Conservation (phyloP, 2,888 invertebrate genomes). For the Cryptus armator region DNA sequence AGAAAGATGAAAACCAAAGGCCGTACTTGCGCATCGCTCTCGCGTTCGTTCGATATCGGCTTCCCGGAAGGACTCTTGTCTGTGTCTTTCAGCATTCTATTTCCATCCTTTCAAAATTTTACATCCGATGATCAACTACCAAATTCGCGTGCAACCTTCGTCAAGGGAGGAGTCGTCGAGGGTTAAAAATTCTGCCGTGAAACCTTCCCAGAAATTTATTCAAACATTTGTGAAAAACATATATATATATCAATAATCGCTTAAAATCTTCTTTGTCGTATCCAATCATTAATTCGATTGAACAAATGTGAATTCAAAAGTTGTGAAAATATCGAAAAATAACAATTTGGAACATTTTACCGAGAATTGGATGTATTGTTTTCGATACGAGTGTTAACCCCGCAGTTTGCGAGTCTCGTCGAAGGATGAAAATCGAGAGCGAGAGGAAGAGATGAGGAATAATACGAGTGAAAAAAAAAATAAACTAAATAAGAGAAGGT, state of each 20-base stretch:
- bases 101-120: conserved; percentile 64
- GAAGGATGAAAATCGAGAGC: conserved; percentile 1
- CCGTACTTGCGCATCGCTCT: conserved; percentile 30
- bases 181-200: conserved; percentile 20
- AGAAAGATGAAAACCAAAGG: conserved; percentile 71
- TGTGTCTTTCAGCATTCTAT: conserved; percentile 61
- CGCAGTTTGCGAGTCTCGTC: conserved; percentile 23
- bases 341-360: conserved; percentile 3
- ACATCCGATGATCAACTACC: conserved; percentile 18
- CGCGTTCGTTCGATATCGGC: conserved; percentile 31
- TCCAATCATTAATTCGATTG: conserved; percentile 25
- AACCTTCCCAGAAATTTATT: conserved; percentile 58
- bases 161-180: conserved; percentile 80
- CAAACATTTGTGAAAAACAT: not conserved
- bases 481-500: conserved; percentile 58
- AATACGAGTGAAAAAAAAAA: conserved; percentile 46
- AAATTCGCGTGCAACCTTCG: conserved; percentile 77
- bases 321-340: conserved; percentile 28
- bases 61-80: conserved; percentile 66
- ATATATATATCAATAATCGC: not conserved
- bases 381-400: conserved; percentile 52
- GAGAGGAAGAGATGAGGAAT: conserved; percentile 26
- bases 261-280: conserved; percentile 30
- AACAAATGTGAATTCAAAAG: conserved; percentile 23
- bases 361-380: conserved; percentile 25